Evolutionary conservation across 1,140 invertebrate species (phyloP).

Genomic region (Colletes latitarsis): DNA sequence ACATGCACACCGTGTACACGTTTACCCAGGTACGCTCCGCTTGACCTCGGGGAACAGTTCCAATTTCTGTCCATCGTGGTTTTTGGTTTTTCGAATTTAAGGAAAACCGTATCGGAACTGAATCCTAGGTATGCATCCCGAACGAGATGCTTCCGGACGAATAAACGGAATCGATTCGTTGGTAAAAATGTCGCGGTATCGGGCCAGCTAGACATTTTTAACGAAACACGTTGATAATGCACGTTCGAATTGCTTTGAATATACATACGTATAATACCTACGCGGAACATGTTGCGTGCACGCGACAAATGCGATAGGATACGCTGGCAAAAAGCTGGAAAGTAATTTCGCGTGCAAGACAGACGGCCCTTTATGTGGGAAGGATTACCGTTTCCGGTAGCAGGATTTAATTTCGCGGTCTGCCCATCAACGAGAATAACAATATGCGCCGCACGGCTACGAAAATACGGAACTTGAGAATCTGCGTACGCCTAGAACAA

Average conservation of each 20-base stretch:
- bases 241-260: no score
- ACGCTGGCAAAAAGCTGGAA: not conserved
- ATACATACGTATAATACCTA: no score
- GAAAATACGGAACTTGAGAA: not conserved
- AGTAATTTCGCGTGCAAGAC: constrained; percentile 21
- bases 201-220: no score
- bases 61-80: constrained; percentile 30
- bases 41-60: constrained; percentile 11
- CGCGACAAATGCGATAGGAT: not conserved
- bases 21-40: not conserved
- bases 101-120: no score
- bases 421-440: constrained; percentile 21
- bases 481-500: not conserved
- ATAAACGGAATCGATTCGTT: constrained; percentile 2
- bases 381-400: constrained; percentile 16
- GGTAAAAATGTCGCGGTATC: not conserved
- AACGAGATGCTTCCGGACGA: not conserved
- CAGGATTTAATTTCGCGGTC: constrained; percentile 27
- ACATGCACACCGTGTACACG: not conserved
- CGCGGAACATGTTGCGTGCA: no score
- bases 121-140: no score
- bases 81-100: constrained; percentile 13
- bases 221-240: no score
- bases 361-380: not conserved
- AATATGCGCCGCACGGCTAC: not conserved